Evolutionary conservation across 2,888 invertebrate species (phyloP).

Genomic region (Acrocyrtus sp.): DNA sequence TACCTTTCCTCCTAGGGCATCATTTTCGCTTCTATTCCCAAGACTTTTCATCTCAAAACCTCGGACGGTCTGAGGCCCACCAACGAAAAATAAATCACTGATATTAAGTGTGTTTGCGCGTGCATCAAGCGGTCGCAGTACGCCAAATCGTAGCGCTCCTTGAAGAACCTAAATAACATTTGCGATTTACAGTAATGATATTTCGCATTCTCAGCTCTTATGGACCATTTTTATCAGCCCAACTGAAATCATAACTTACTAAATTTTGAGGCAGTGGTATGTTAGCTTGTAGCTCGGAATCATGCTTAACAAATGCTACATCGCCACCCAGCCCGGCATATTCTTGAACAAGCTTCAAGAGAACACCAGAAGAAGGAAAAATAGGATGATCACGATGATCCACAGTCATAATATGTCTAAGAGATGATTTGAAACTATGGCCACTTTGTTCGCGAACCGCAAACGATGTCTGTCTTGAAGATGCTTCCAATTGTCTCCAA

Average conservation of each 20-base stretch:
- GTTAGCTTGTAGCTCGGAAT: conserved; percentile 78
- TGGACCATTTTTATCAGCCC: too few species aligned
- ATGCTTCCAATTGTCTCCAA: conserved; percentile 80
- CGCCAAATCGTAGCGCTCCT: conserved; percentile 75
- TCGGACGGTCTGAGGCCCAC: conserved; percentile 87
- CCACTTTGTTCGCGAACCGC: conserved; percentile 89
- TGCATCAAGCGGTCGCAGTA: conserved; percentile 70
- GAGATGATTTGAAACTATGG: conserved; percentile 86
- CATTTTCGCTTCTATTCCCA: conserved; percentile 84
- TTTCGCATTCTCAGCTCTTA: too few species aligned
- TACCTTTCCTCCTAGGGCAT: conserved; percentile 77
- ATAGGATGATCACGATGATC: conserved; percentile 84
- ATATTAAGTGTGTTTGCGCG: conserved; percentile 70
- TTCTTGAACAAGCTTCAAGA: conserved; percentile 81
- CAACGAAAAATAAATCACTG: conserved; percentile 84
- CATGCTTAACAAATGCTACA: conserved; percentile 88
- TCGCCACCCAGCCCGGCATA: conserved; percentile 92
- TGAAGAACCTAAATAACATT: conserved; percentile 78
- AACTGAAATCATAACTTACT: too few species aligned
- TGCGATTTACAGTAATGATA: too few species aligned
- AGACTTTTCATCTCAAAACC: conserved; percentile 90
- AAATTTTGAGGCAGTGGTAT: conserved; percentile 73
- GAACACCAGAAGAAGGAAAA: conserved; percentile 80
- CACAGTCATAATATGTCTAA: conserved; percentile 81
- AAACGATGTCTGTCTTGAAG: conserved; percentile 81